Percentiles rank a stretch among this genome's conserved stretches.
These are phyloP conservation scores for Cephus runcator DNA, from an alignment of 2,888 invertebrate species.

Conservation along the genomic window DNA sequence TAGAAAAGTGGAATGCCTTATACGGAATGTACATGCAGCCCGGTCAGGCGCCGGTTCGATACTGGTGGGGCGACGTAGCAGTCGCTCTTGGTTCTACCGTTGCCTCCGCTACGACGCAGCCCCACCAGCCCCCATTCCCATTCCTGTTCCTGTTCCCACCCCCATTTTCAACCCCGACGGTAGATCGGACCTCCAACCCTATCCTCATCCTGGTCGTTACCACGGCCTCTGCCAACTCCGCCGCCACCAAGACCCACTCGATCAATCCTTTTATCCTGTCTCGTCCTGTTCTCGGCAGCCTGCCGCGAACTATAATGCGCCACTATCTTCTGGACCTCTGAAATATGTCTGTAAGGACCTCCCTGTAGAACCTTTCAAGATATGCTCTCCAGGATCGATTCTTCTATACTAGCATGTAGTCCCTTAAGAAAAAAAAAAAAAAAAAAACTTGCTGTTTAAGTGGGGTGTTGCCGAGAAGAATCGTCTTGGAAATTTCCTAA, in stretches of 20 bases:
- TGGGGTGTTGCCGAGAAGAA: neutral
- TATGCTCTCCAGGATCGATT: neutral
- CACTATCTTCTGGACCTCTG: neutral
- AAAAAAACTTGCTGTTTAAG: neutral
- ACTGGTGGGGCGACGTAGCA: conserved; percentile 47
- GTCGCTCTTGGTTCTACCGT: neutral
- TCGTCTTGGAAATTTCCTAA: neutral
- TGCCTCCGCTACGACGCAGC: conserved; percentile 29
- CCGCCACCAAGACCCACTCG: conserved; percentile 28
- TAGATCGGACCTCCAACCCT: conserved; percentile 10
- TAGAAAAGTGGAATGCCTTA: conserved; percentile 38
- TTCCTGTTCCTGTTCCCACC: conserved; percentile 36
- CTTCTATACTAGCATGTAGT: neutral
- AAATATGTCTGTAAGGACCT: neutral
- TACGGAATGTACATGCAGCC: conserved; percentile 47
- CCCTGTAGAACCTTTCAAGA: neutral
- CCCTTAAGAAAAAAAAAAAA: neutral
- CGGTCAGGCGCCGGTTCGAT: conserved; percentile 62
- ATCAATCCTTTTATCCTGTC: conserved; percentile 48
- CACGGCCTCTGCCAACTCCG: conserved; percentile 19
- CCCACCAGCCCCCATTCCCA: conserved; percentile 29
- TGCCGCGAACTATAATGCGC: neutral
- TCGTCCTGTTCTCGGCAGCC: neutral
- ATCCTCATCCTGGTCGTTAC: conserved; percentile 22
- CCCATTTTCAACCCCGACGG: conserved; percentile 12